Evolutionary conservation across 37 sponge, comb jelly and placozoan genomes (phyloP), one percentile per base, ranked within the genome.

Genomic region (Petrosia ficiformis): DNA sequence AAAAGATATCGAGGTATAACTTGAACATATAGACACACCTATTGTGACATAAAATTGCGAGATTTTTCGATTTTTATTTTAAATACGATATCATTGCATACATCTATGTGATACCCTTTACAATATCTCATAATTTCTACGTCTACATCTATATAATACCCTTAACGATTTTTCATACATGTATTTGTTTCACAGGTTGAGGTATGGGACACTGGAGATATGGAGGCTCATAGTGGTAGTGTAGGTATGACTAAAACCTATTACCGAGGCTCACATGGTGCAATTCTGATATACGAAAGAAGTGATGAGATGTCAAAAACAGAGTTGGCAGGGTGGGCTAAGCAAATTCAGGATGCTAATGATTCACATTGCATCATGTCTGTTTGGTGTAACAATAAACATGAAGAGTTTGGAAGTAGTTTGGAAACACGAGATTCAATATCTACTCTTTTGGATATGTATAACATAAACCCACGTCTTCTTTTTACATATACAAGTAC

Each of bases 211-310:
- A 69, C 70, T 14, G 70, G 37, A 40, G 70, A 38, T 40, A 69
- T 69, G 70, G 70, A 69, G 25, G 0, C 4, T 8, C 54, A 48
- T 14, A 1, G 70, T 69, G 70, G 70, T 8, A 36, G 37, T 6
- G 4, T 69, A 24, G 32, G 32, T 26, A 69, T 69, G 70, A 69
- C 70, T 1, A 69, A 39, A 38, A 69, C 37, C 70, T 69, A 69
- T 38, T 69, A 37, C 36, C 39, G 11, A 39, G 70, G 36, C 32
- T 6, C 40, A 29, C 42, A 38, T 35, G 70, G 70, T 4, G 25
- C 41, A 6, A 69, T 69, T 19, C 36, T 69, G 70, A 38, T 69
- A 0, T 33, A 32, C 36, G 41, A 69, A 14, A 1, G 70, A 35
- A 35, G 41, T 28, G 36, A 28, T 11, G 32, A 14, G 11, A 21